Evolutionary conservation across 2,888 invertebrate species (phyloP).

Genomic region (Torymus texanus): DNA sequence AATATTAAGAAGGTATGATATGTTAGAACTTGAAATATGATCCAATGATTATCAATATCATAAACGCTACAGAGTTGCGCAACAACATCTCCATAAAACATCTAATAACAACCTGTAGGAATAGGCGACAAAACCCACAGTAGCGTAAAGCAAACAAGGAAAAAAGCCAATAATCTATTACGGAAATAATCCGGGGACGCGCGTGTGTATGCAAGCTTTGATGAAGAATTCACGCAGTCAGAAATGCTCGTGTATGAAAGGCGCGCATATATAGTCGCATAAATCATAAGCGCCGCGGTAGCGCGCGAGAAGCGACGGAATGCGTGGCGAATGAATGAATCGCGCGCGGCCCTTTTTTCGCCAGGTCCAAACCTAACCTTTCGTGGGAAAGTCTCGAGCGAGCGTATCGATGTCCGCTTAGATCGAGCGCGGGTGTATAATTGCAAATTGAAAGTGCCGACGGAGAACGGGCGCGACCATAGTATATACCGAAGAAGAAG

Average conservation of each 20-base stretch:
- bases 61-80: too few species aligned
- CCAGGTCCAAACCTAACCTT: background rate
- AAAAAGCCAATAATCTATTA: constrained; percentile 12
- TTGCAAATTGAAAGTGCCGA: constrained; percentile 11
- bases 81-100: too few species aligned
- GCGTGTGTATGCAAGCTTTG: background rate
- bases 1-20: too few species aligned
- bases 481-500: background rate
- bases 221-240: constrained; percentile 13
- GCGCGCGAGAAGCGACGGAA: background rate
- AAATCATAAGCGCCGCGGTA: constrained; percentile 33
- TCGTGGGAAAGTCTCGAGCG: constrained; percentile 25
- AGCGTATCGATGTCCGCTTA: background rate
- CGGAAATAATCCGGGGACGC: constrained; percentile 5
- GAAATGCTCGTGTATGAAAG: background rate
- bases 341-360: too few species aligned
- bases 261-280: constrained; percentile 6
- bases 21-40: too few species aligned
- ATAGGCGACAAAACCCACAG: too few species aligned
- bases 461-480: too few species aligned
- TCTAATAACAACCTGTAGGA: too few species aligned
- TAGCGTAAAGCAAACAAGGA: too few species aligned
- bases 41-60: too few species aligned
- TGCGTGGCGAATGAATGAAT: constrained; percentile 26
- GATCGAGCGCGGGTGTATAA: background rate